A percentile compares a stretch with the other conserved stretches of the same genome.
These are phyloP conservation scores for Catamblyrhynchus diadema DNA, from an alignment of 2,797 vertebrate species.

Conservation along the genomic window DNA sequence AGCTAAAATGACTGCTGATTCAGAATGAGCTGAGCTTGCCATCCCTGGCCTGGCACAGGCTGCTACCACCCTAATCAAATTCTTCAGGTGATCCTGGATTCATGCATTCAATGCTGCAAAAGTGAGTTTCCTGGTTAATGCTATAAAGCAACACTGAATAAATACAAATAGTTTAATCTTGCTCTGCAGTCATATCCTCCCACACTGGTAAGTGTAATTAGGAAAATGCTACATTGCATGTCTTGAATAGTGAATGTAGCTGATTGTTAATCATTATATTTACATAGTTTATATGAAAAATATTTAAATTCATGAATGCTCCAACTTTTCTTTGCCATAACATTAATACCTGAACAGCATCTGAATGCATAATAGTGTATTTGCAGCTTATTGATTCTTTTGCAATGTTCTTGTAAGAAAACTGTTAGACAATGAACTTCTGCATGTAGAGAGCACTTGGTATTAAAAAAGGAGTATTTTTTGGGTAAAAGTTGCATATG, in stretches of 20 bases:
- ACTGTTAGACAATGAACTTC: slow-evolving; percentile 21
- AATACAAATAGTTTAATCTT: slow-evolving; percentile 76
- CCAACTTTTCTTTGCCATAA: slow-evolving; percentile 51
- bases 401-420: slow-evolving; percentile 8
- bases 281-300: slow-evolving; percentile 69
- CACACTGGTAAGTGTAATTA: slow-evolving; percentile 68
- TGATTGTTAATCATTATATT: slow-evolving; percentile 74
- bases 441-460: neutral
- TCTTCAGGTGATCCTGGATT: slow-evolving; percentile 28
- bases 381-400: slow-evolving; percentile 13
- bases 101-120: neutral
- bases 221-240: slow-evolving; percentile 65
- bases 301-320: slow-evolving; percentile 68
- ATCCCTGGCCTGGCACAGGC: neutral
- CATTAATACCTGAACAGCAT: slow-evolving; percentile 53
- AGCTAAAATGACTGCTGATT: slow-evolving; percentile 47
- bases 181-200: slow-evolving; percentile 57
- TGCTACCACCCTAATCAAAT: slow-evolving; percentile 35
- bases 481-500: neutral
- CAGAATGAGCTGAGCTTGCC: slow-evolving; percentile 44
- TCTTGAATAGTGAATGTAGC: slow-evolving; percentile 59
- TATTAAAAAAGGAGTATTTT: neutral
- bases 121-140: slow-evolving; percentile 54
- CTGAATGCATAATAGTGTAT: slow-evolving; percentile 16
- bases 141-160: slow-evolving; percentile 65